Evolutionary conservation across 2,113 vertebrate species (phyloP).

Genomic region (Eulacestoma nigropectus): DNA sequence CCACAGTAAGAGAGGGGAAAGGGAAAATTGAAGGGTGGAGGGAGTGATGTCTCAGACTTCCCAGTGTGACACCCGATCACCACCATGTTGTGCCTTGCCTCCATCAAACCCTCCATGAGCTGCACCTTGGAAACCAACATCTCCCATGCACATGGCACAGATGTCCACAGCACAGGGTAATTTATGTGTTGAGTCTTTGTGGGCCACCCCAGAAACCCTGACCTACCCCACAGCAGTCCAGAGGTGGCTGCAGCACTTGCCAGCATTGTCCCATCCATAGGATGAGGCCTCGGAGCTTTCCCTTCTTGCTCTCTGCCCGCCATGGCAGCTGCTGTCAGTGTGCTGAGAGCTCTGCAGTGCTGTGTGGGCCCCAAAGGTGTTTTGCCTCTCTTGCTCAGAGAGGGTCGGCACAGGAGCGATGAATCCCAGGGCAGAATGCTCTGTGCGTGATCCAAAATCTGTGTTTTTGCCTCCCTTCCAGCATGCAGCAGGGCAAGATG

Average conservation of each 20-base stretch:
- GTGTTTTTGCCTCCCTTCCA: slow-evolving; percentile 54
- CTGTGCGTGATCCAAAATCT: background rate
- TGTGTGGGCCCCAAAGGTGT: background rate
- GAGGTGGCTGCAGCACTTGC: background rate
- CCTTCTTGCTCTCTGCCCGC: background rate
- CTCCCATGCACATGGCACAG: background rate
- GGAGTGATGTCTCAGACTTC: background rate
- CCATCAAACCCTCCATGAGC: background rate
- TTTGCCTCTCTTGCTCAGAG: background rate
- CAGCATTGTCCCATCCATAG: background rate
- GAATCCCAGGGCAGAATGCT: background rate
- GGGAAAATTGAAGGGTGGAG: background rate
- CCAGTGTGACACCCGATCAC: accelerated
- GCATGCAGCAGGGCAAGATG: slow-evolving; percentile 98
- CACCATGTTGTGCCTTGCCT: background rate
- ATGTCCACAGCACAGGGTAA: background rate
- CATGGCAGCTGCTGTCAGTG: background rate
- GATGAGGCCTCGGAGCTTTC: accelerated
- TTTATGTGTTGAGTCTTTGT: background rate
- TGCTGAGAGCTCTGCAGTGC: background rate
- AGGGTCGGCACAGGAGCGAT: background rate
- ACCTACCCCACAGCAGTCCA: background rate
- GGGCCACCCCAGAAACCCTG: background rate
- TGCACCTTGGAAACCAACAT: background rate
- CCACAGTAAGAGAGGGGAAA: background rate